Evolutionary conservation across 2,888 invertebrate species (phyloP).

Genomic region (Balanococcus diminutus): DNA sequence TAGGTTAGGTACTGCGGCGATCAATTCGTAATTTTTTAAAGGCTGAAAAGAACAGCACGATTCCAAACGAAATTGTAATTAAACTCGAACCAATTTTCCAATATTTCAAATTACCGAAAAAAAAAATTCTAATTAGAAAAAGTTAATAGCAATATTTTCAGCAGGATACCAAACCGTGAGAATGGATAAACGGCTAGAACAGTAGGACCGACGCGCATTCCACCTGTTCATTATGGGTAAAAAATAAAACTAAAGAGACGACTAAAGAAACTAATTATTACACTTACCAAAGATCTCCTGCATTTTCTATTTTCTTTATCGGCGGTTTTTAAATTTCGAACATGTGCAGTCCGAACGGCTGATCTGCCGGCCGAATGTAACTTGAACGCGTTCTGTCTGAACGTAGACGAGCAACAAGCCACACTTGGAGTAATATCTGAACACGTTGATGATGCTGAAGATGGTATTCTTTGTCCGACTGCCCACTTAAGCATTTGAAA

Average conservation of each 20-base stretch:
- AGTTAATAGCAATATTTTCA: neutral
- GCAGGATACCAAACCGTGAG: neutral
- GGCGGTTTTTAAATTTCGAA: constrained; percentile 45
- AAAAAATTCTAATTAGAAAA: neutral
- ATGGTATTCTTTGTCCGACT: constrained; percentile 58
- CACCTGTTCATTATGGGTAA: constrained; percentile 9
- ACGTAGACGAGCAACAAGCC: constrained; percentile 44
- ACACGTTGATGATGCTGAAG: constrained; percentile 51
- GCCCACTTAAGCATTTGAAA: constrained; percentile 60
- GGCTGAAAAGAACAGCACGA: neutral
- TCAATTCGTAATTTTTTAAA: too few species aligned
- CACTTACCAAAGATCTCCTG: constrained; percentile 44
- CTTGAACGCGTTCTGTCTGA: constrained; percentile 47
- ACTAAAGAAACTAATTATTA: neutral
- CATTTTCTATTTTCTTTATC: constrained; percentile 50
- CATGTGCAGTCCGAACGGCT: constrained; percentile 42
- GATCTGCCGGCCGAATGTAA: constrained; percentile 13
- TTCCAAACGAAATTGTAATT: neutral
- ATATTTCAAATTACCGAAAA: neutral
- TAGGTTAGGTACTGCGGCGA: too few species aligned
- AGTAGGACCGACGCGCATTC: neutral
- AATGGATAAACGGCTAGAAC: neutral
- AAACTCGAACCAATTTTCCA: neutral
- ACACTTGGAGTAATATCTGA: constrained; percentile 51
- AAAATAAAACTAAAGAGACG: neutral